Evolutionary conservation across 2,888 invertebrate genomes (phyloP), one percentile per base, ranked within the genome.

Genomic region (Cyaniris semiargus): DNA sequence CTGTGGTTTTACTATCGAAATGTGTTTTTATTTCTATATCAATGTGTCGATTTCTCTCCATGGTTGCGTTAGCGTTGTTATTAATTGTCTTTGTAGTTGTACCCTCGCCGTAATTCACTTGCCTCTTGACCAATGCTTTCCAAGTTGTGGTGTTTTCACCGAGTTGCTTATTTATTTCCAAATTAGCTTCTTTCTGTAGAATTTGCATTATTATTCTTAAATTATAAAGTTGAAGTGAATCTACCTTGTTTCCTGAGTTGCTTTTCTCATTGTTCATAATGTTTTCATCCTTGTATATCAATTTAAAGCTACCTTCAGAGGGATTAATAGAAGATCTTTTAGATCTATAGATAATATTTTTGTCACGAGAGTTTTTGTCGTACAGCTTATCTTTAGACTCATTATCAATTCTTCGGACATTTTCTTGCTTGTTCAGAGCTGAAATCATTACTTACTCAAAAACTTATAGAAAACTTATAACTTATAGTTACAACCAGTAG

Each of bases 21-120:
- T 93, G 92, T 6, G 93, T 92, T 88, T 94, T 92, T 3, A 94
- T 93, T 88, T 93, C 93, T 1, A 94, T 80, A 34, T 80, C 79
- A 38, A 81, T 71, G 0, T 78, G 71, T n/a, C 48, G 48, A 80
- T 81, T 10, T 72, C 78, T n/a, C 27, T 78, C 7, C 78, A 78
- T 76, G 78, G 80, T 15, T 7, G 18, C 23, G 56, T 66, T 71
- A 18, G 34, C 23, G 21, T 13, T 79, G 34, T 60, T 10, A 56
- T 56, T 38, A 15, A 44, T 3, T 44, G 27, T 10, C 10, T 31
- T 60, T 27, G 56, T 75, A 18, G 48, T 8, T 66, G 78, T 34
- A 1, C 18, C 2, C 10, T 53, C 74, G 23, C 74, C 60, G 27
- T 70, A 13, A n/a, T 76, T 76, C 8, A 44, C 38, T 23, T 56